Evolutionary conservation across 2,797 vertebrate genomes (phyloP), one percentile per base, ranked within the genome.

Genomic region (Vireo griseus): DNA sequence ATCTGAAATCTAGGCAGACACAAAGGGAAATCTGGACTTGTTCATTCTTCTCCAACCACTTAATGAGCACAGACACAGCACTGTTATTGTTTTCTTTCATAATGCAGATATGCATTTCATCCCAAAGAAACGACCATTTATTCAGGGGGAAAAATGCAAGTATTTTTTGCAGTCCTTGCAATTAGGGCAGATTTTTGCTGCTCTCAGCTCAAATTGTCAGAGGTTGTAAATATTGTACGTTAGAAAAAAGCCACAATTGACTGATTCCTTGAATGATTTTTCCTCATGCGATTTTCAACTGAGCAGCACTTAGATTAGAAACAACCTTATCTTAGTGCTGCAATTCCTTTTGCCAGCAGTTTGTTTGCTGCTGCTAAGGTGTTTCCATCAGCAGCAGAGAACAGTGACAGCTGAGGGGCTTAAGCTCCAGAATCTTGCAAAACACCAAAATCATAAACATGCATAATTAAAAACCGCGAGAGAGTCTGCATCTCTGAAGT

Each of bases 131-230:
- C 62, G 87, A 66, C 25, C 45, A 78, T 90, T 90, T 87, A 65
- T 86, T 88, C 63, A 72, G 44, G 21, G 39, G 4, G 2, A 45
- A 80, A 71, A 78, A 66, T 54, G 9, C 3, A 2, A 63, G 26
- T 39, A 18, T 73, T 61, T 91, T 95, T 89, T 79, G 74, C 90
- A 89, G 81, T 88, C 71, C n/a, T 92, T 77, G 88, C 88, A 95
- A 95, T 93, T 87, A 92, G 71, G 82, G 45, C 76, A 92, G 40
- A 40, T 74, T 95, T 97, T 90, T 7, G 75, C 87, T 92, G 83
- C 2, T 35, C 92, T 96, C 91, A 94, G 90, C 87, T 94, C 72
- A 59, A 94, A 66, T 62, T 68, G 72, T 69, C 75, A 94, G 52
- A 58, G 61, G 52, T 45, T 95, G 68, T 76, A 90, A 96, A 92